phyloP scores from a whole-genome alignment of 2,888 invertebrate species.

The Thera britannica region DNA sequence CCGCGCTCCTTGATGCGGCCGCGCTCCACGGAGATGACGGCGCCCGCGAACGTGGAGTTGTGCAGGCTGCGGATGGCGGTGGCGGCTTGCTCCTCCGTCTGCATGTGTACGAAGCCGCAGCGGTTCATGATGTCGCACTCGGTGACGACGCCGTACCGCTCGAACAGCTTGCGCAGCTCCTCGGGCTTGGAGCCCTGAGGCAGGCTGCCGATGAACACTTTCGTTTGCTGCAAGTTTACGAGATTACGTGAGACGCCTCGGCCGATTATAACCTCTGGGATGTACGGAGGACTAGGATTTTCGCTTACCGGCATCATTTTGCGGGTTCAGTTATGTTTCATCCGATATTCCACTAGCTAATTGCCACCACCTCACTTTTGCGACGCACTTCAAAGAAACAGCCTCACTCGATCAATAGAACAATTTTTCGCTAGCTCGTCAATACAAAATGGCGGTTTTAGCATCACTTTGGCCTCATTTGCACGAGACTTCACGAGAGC shows the following conservation, averaged over 20 bases:
- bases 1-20: slow-evolving; percentile 91
- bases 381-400: slow-evolving; percentile 36
- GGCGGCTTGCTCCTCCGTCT: slow-evolving; percentile 91
- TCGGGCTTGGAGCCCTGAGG: slow-evolving; percentile 93
- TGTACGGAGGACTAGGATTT: not conserved
- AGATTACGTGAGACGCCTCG: slow-evolving; percentile 27
- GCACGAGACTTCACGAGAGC: no score
- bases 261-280: not conserved
- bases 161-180: slow-evolving; percentile 92
- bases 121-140: slow-evolving; percentile 98
- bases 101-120: slow-evolving; percentile 97
- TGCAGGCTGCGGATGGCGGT: slow-evolving; percentile 92
- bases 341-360: slow-evolving; percentile 17
- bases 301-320: slow-evolving; percentile 78
- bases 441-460: slow-evolving; percentile 39
- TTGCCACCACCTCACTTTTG: slow-evolving; percentile 32
- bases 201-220: slow-evolving; percentile 97
- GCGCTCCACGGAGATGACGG: slow-evolving; percentile 93
- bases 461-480: not conserved
- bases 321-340: slow-evolving; percentile 25
- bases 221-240: slow-evolving; percentile 86
- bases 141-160: slow-evolving; percentile 93
- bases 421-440: slow-evolving; percentile 19
- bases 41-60: slow-evolving; percentile 93
- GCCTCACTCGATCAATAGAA: slow-evolving; percentile 24